Base-by-base conservation (phyloP, 2,113 vertebrate species). In the Mobula birostris region DNA sequence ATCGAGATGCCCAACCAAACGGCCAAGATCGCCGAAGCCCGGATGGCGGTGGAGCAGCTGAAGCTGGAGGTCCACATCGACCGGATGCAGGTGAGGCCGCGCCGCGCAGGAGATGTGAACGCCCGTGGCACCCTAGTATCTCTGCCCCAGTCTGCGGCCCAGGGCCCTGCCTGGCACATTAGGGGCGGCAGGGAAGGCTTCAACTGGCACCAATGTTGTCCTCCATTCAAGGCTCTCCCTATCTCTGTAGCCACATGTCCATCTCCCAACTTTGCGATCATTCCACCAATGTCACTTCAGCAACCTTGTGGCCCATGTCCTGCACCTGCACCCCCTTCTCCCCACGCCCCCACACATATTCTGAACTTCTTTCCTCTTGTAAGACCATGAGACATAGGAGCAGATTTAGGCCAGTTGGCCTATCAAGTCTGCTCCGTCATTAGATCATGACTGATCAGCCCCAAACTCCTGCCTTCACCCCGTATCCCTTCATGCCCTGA, bases 11-110 rank as follows among this genome's bases (percentile, higher is more conserved):
- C 98, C 7, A 98, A 98, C 95, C 98, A 98, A 96, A 98, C 98
- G 97, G 98, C 98, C 94, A 98, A 98, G 96, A 98, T 98, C 40
- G 98, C 98, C 32, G 98, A 98, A 90, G 98, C 98, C 15, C 96
- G 98, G 58, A 98, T 98, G 96, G 97, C 97, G 0, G 98, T 98
- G 94, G 98, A 98, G 63, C 98, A 98, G 66, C 95, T 98, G 63
- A 98, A 98, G 95, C 96, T 98, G 95, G 98, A 98, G 95, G 98
- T 98, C 94, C 98, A 98, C 96, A 97, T 98, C 36, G 97, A 98
- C 95, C 97, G 98, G 94, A 98, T 98, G 97, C 97, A 98, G 98
- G 98, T 98, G 92, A 96, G 97, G 15, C 12, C 9, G 40, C 2
- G 36, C 0, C 7, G 5, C 48, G 48, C 48, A 1, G 48, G 48